phyloP scores from a whole-genome alignment of 2,797 vertebrate species.

The Novumbra hubbsi region DNA sequence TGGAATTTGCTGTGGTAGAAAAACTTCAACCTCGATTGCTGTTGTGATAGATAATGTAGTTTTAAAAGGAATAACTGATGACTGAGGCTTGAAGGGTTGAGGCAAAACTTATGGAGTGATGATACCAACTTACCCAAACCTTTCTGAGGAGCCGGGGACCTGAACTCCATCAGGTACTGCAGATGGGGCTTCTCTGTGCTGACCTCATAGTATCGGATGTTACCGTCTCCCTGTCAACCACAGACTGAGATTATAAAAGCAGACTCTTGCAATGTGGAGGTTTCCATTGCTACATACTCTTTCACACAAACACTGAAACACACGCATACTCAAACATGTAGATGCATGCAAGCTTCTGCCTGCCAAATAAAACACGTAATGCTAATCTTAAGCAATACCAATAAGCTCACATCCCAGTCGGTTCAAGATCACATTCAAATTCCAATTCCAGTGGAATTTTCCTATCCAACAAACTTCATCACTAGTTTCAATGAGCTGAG shows the following conservation, averaged over 20 bases:
- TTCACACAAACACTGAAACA: not conserved
- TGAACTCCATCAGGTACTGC: constrained; percentile 87
- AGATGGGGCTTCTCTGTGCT: constrained; percentile 82
- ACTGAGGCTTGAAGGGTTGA: not conserved
- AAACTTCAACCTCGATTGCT: not conserved
- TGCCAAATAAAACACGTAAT: not conserved
- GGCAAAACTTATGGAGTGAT: not conserved
- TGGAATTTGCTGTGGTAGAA: not conserved
- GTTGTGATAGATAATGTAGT: not conserved
- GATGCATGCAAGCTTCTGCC: not conserved
- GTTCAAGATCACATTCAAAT: not conserved
- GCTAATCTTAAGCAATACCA: not conserved
- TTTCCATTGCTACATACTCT: not conserved
- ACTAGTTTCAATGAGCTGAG: not conserved
- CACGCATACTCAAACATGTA: not conserved
- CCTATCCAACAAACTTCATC: not conserved
- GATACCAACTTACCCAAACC: constrained; percentile 76
- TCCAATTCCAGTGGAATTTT: not conserved
- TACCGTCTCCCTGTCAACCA: constrained; percentile 79
- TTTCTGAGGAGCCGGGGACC: constrained; percentile 84
- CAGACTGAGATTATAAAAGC: not conserved
- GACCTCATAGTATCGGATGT: constrained; percentile 87
- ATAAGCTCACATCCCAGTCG: not conserved
- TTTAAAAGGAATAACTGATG: not conserved
- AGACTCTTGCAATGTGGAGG: not conserved